Evolutionary conservation across 1,140 invertebrate genomes (phyloP).

Genomic region (Drosophila ananassae): DNA sequence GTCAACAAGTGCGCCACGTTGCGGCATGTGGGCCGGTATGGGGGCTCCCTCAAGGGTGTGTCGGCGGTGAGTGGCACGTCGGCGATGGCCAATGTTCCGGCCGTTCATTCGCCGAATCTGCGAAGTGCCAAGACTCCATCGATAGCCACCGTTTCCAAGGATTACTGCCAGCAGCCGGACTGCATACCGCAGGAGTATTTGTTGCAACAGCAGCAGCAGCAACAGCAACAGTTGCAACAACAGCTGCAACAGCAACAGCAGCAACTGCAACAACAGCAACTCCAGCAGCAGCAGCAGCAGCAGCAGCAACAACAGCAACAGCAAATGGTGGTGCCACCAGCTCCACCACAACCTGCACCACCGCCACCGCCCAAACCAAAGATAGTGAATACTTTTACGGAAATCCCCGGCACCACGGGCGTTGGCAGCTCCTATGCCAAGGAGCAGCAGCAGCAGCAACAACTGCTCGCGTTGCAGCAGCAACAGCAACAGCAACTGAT

Average conservation of each 20-base stretch:
- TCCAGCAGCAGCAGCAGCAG: constrained; percentile 6
- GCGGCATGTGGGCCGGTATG: constrained; percentile 82
- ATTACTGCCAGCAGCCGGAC: constrained; percentile 81
- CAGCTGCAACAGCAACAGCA: constrained; percentile 18
- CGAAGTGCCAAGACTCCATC: constrained; percentile 81
- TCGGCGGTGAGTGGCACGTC: constrained; percentile 40
- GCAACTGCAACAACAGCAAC: constrained; percentile 21
- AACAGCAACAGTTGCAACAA: constrained; percentile 4
- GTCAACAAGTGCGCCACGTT: constrained; percentile 81
- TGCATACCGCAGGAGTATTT: constrained; percentile 76
- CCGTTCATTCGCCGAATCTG: constrained; percentile 69
- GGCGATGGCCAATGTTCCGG: constrained; percentile 40
- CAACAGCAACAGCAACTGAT: constrained; percentile 70
- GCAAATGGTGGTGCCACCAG: constrained; percentile 41
- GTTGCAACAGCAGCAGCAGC: constrained; percentile 44
- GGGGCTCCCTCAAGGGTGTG: constrained; percentile 84
- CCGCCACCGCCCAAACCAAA: constrained; percentile 78
- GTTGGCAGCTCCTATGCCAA: constrained; percentile 81
- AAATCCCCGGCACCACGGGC: constrained; percentile 81
- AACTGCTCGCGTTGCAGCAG: constrained; percentile 67
- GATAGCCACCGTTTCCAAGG: constrained; percentile 83
- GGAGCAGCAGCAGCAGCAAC: constrained; percentile 75
- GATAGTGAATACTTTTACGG: constrained; percentile 81
- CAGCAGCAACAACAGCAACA: constrained; percentile 24
- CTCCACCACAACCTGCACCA: constrained; percentile 62